Conservation (phyloP, 2,113 vertebrate genomes). For the Aleadryas rufinucha region DNA sequence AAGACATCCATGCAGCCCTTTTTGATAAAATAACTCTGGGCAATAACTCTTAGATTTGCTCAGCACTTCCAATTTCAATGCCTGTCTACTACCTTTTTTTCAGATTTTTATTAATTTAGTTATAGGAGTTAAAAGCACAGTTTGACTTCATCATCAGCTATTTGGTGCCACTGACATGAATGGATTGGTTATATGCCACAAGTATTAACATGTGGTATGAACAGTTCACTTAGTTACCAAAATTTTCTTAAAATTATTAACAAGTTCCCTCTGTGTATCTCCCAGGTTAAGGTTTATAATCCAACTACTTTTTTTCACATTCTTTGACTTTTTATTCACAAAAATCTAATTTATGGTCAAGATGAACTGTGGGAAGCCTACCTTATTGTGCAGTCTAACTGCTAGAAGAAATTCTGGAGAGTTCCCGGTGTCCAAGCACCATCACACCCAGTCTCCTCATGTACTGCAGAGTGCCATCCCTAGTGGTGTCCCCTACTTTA, state of each 20-base stretch:
- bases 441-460: not conserved
- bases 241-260: not conserved
- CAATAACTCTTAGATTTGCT: not conserved
- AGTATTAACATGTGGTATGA: not conserved
- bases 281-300: not conserved
- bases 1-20: not conserved
- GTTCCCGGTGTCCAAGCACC: accelerated
- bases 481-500: not conserved
- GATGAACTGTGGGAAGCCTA: not conserved
- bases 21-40: not conserved
- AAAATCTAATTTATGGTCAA: not conserved
- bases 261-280: not conserved
- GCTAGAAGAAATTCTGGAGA: not conserved
- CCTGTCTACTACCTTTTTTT: not conserved
- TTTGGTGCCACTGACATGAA: not conserved
- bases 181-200: accelerated
- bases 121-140: not conserved
- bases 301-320: not conserved
- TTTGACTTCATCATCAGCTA: not conserved
- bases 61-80: not conserved
- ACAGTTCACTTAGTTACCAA: not conserved
- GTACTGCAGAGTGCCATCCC: not conserved
- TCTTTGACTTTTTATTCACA: not conserved
- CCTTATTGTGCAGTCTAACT: not conserved
- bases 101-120: not conserved